These are phyloP conservation scores for Schizopygopsis pylzovi DNA, from an alignment of 2,797 vertebrate genomes.

Conservation along the genomic window DNA sequence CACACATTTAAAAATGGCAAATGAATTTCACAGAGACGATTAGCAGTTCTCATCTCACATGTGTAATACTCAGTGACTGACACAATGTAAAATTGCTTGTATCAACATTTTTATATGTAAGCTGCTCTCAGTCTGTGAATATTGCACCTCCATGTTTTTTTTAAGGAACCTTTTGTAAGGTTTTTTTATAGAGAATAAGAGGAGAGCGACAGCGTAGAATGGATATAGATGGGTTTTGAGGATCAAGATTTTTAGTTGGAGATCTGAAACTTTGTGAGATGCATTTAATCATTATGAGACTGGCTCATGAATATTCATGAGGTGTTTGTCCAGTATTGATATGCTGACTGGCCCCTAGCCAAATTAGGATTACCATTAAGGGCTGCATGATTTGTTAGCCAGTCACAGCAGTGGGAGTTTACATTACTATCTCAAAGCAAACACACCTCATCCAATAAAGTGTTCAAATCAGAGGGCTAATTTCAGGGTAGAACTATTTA, in stretches of 20 bases:
- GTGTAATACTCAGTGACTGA: background rate
- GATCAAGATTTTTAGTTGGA: constrained; percentile 2
- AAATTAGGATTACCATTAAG: background rate
- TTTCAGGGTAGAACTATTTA: background rate
- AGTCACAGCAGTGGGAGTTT: background rate
- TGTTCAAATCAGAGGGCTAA: background rate
- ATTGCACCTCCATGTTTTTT: background rate
- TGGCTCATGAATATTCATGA: background rate
- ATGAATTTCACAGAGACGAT: background rate
- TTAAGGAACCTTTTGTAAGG: no score
- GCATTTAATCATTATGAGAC: background rate
- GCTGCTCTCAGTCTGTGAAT: background rate
- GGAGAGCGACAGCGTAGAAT: background rate
- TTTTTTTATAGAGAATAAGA: background rate
- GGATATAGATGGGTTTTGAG: background rate
- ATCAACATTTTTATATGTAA: background rate
- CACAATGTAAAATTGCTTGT: background rate
- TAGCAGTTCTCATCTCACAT: background rate
- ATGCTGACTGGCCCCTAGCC: background rate
- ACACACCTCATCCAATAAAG: background rate
- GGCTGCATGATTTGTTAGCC: background rate
- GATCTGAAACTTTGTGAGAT: background rate
- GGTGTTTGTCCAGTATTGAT: background rate
- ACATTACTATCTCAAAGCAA: background rate
- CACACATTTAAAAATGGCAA: background rate